Conservation (phyloP, 2,888 invertebrate species). For the Acronicta leporina region DNA sequence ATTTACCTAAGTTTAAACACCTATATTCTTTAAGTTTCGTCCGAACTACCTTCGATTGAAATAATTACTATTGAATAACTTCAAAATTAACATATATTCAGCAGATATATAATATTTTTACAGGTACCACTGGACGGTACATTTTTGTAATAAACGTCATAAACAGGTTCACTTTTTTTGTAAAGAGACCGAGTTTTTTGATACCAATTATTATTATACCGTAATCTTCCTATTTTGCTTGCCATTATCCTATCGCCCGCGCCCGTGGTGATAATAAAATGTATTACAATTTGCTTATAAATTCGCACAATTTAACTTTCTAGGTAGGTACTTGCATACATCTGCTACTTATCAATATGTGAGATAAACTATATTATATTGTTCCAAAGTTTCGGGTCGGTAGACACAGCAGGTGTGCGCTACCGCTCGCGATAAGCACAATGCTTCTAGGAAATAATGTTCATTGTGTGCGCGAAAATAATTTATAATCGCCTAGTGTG, state of each 20-base stretch:
- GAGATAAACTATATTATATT: background rate
- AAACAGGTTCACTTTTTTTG: conserved; percentile 22
- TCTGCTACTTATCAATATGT: no score
- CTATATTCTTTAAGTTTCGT: no score
- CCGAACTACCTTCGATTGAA: no score
- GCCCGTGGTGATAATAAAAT: background rate
- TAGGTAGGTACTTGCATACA: no score
- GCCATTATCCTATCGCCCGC: conserved; percentile 21
- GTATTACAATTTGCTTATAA: no score
- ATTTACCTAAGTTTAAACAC: no score
- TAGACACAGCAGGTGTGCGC: conserved; percentile 89
- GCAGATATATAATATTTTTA: conserved; percentile 18
- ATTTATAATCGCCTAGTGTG: conserved; percentile 67
- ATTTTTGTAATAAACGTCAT: conserved; percentile 23
- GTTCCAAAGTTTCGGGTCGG: conserved; percentile 57
- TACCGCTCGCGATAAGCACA: conserved; percentile 74
- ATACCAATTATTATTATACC: background rate
- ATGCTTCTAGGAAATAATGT: conserved; percentile 73
- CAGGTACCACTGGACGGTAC: conserved; percentile 10
- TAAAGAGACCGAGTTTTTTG: conserved; percentile 37
- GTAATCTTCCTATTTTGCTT: conserved; percentile 20
- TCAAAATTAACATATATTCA: conserved; percentile 15
- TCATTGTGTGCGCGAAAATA: conserved; percentile 77
- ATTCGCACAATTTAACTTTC: no score
- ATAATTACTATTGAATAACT: no score